Evolutionary conservation across 2,113 vertebrate species (phyloP), one percentile per base, ranked within the genome.

Genomic region (Jaculus jaculus): DNA sequence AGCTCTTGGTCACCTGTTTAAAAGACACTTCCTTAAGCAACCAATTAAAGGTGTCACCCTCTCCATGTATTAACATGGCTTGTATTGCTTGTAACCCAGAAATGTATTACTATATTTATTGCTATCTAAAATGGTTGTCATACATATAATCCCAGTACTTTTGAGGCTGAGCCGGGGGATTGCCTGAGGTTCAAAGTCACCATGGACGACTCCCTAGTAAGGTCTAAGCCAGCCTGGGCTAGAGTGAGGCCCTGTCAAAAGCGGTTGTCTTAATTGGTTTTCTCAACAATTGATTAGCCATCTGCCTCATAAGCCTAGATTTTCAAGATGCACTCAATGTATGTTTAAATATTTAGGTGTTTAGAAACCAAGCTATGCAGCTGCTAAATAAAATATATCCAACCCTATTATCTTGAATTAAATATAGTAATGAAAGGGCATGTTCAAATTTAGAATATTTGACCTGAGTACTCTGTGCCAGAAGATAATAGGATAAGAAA

Each of bases 341-440:
- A 39, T 77, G 32, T 63, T 95, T 87, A 90, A 84, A 87, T 78
- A 95, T 78, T 80, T 88, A 84, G 10, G 63, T 75, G 26, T 90
- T 80, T 90, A 26, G 30, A 96, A 94, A 88, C 66, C 42, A 91
- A 77, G 34, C 30, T 47, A 71, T 26, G 74, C 80, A 69, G 18
- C n/a, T 93, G 3, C 63, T 71, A 63, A 63, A 84, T 78, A 94
- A 86, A 89, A 91, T 89, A 80, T 28, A 32, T 37, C 37, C 12
- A 39, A 12, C 12, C 3, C 13, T 91, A 21, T 30, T 74, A 26
- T 11, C 15, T 78, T 78, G 11, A 75, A 66, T 89, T 89, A 87
- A 85, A 58, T 37, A 10, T 77, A 39, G 17, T 80, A 71, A 85
- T 39, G 30, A 63, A 93, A 87, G 26, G 23, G 5, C 66, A 58